Conservation (phyloP, 2,113 vertebrate genomes). For the Isurus oxyrinchus region DNA sequence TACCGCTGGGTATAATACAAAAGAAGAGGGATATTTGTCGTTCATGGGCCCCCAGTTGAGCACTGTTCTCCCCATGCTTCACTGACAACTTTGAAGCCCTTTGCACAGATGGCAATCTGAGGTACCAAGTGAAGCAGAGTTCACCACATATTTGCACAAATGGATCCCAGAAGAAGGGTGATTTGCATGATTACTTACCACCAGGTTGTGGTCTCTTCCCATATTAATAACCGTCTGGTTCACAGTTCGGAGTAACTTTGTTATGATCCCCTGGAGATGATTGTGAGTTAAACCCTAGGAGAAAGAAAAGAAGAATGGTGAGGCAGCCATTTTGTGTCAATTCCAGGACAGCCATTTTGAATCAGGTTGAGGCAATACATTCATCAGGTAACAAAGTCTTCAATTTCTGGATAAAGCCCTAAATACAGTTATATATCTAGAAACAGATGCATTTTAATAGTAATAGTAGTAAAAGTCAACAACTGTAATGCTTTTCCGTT, state of each 20-base stretch:
- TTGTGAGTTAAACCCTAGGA: constrained; percentile 73
- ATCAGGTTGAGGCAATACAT: background rate
- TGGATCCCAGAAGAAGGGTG: background rate
- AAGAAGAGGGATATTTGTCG: too few species aligned
- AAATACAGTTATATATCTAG: background rate
- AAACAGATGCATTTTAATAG: background rate
- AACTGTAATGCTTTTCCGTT: background rate
- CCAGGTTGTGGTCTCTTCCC: constrained; percentile 78
- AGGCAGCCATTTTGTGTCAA: background rate
- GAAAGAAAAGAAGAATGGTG: constrained; percentile 37
- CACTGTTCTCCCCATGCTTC: background rate
- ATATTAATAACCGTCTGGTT: constrained; percentile 84
- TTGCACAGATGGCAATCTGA: background rate
- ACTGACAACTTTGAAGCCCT: background rate
- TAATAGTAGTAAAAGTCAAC: background rate
- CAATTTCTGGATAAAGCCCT: background rate
- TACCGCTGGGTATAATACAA: background rate
- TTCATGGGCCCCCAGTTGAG: background rate
- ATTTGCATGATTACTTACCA: constrained; percentile 66
- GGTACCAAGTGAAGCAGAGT: background rate
- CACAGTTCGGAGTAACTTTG: constrained; percentile 75
- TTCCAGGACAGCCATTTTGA: background rate
- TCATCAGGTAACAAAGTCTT: background rate
- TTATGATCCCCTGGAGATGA: constrained; percentile 85
- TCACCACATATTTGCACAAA: background rate